Conservation (phyloP, 1,140 invertebrate genomes). For the Leptopilina boulardi region DNA sequence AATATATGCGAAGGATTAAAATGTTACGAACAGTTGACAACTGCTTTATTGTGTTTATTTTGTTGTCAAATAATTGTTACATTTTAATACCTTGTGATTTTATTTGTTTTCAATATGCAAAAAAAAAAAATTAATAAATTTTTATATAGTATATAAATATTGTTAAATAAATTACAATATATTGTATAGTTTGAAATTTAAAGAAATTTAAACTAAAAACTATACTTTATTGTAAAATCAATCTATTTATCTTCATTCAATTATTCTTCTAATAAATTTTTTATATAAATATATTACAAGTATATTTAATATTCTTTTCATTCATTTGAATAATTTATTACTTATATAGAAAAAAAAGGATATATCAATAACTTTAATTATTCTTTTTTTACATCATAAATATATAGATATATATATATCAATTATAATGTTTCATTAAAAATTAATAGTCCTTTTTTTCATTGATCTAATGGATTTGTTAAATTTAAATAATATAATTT, state of each 20-base stretch:
- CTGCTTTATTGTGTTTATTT: neutral
- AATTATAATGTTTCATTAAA: neutral
- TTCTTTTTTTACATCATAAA: neutral
- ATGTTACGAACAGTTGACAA: constrained; percentile 1
- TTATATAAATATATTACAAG: too few relatives aligned
- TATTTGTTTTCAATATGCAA: neutral
- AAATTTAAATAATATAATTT: neutral
- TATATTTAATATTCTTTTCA: too few relatives aligned
- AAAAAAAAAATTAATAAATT: neutral
- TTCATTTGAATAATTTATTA: too few relatives aligned
- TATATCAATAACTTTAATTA: too few relatives aligned
- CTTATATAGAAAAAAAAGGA: too few relatives aligned
- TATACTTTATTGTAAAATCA: too few relatives aligned
- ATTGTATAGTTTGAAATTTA: too few relatives aligned
- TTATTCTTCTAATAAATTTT: too few relatives aligned
- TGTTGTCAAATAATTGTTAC: constrained; percentile 1
- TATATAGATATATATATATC: neutral
- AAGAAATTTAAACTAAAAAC: too few relatives aligned
- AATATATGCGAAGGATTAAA: neutral
- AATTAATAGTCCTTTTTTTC: neutral
- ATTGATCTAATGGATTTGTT: neutral
- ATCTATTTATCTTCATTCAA: too few relatives aligned
- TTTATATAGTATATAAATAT: neutral
- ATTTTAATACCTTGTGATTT: constrained; percentile 1
- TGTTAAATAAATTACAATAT: too few relatives aligned